Evolutionary conservation across 2,797 vertebrate species (phyloP).

Genomic region (Anas bernieri): DNA sequence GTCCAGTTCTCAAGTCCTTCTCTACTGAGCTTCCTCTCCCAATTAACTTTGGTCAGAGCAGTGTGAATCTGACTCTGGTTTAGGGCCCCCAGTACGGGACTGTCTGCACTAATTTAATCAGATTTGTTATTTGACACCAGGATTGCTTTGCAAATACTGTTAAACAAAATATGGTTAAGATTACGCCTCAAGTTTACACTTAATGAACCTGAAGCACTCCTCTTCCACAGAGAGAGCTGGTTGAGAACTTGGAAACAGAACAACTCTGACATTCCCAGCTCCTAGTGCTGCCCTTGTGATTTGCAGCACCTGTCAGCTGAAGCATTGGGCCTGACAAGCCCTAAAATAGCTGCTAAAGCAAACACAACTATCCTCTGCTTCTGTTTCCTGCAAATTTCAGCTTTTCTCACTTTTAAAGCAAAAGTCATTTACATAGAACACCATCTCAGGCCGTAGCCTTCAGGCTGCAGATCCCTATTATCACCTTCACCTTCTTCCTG

Average conservation of each 20-base stretch:
- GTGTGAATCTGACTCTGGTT: accelerated
- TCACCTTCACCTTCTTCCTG: not conserved
- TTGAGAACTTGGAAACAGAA: not conserved
- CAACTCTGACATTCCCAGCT: not conserved
- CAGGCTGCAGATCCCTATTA: not conserved
- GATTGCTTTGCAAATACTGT: not conserved
- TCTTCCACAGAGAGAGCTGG: not conserved
- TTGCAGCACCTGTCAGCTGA: not conserved
- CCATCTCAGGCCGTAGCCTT: not conserved
- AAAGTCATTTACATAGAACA: not conserved
- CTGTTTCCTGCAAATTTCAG: not conserved
- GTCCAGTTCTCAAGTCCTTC: not conserved
- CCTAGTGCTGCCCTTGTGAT: not conserved
- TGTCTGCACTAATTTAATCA: not conserved
- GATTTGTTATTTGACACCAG: not conserved
- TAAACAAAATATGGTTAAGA: not conserved
- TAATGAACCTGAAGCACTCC: not conserved
- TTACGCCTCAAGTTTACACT: not conserved
- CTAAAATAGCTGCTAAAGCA: not conserved
- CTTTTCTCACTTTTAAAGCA: not conserved
- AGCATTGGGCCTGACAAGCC: not conserved
- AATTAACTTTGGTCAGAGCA: not conserved
- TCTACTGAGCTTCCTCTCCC: not conserved
- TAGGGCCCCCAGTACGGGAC: accelerated
- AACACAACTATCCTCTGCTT: not conserved